phyloP scores from a whole-genome alignment of 2,113 vertebrate genomes.

The Erinaceus europaeus region DNA sequence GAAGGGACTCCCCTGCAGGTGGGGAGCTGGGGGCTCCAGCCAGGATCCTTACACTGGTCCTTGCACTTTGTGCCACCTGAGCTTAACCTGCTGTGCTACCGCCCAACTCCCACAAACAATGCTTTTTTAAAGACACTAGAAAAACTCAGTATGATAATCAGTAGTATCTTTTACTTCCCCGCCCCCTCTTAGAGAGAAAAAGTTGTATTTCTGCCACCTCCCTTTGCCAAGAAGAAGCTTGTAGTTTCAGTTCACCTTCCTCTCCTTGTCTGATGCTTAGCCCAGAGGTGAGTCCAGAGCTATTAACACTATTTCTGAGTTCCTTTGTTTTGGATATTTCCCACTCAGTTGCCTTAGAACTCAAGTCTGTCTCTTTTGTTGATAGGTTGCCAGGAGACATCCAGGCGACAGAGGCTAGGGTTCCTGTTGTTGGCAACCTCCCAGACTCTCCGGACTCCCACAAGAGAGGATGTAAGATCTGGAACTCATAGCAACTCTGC shows the following conservation, averaged over 20 bases:
- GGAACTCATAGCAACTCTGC: background rate
- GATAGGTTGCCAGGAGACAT: constrained; percentile 71
- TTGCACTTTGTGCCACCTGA: too few relatives aligned
- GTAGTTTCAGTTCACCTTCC: background rate
- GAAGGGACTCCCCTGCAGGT: too few relatives aligned
- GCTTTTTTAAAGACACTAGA: background rate
- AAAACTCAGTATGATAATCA: background rate
- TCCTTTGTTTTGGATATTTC: constrained; percentile 35
- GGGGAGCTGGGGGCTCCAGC: too few relatives aligned
- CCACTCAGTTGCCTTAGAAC: background rate
- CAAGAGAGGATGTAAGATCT: background rate
- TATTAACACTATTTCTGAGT: background rate
- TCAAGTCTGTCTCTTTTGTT: background rate
- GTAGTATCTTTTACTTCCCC: background rate
- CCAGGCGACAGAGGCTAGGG: background rate
- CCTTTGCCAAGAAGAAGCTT: background rate
- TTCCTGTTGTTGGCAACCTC: background rate
- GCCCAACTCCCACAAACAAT: too few relatives aligned
- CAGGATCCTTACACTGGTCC: too few relatives aligned
- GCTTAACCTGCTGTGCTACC: too few relatives aligned
- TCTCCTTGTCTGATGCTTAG: background rate
- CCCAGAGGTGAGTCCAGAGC: background rate
- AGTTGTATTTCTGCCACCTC: background rate
- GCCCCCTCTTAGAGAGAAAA: background rate
- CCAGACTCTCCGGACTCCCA: background rate